Evolutionary conservation across 2,113 vertebrate genomes (phyloP), one percentile per base, ranked within the genome.

Genomic region (Scatophagus argus): DNA sequence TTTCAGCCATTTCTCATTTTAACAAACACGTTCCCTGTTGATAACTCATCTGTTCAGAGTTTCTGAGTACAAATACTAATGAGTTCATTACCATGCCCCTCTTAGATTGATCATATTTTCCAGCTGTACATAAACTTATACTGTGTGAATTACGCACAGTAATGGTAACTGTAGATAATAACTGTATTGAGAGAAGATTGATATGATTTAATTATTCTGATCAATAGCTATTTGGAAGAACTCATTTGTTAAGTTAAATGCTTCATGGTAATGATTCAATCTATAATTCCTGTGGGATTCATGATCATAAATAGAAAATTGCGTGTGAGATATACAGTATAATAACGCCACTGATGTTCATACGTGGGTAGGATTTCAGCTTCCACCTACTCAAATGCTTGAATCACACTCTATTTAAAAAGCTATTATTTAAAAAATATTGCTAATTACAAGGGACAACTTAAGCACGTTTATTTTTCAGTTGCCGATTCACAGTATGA

Each of bases 181-280:
- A 74, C 46, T 38, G 12, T n/a, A 62, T 54, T 52, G n/a, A 58
- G 47, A 63, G 68, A 8, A 59, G 55, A 71, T 4, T 61, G 38
- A 70, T 79, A 25, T 39, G 12, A n/a, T 70, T 80, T 78, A 65
- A 82, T 88, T 74, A 75, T 6, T 47, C 14, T 44, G 52, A 86
- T 75, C 77, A 82, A 87, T 73, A 63, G 49, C 66, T 41, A 79
- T 83, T 70, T 61, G 31, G 17, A 65, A 25, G 8, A 62, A 77
- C 56, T 56, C 3, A 69, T 83, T 44, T 70, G 52, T 59, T 46
- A 38, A 41, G 3, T 58, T 74, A 74, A 70, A 81, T 29, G 70
- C 29, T 72, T 68, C 27, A 31, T 60, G 27, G 51, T 67, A 76
- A 67, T 67, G 39, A 67, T 44, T 67, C 25, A 19, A 51, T 74